Evolutionary conservation across 2,797 vertebrate genomes (phyloP).

Genomic region (Diplodus sargus): DNA sequence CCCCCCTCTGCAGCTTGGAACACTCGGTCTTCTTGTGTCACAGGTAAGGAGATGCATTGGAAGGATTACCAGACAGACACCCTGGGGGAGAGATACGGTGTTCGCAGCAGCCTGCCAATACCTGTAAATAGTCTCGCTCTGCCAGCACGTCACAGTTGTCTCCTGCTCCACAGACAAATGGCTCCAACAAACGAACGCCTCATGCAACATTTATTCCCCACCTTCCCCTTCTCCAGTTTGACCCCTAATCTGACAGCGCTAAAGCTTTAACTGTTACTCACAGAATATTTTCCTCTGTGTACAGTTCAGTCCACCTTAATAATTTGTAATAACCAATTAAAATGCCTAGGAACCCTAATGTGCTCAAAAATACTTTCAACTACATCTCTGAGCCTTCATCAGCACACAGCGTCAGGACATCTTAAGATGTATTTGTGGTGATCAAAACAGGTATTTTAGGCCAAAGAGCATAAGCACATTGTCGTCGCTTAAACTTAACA

Average conservation of each 20-base stretch:
- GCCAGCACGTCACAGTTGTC: conserved; percentile 76
- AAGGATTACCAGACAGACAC: conserved; percentile 70
- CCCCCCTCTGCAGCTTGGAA: conserved; percentile 42
- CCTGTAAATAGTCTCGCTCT: conserved; percentile 76
- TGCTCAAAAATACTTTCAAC: background rate
- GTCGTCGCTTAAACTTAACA: too few species aligned
- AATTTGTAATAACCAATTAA: background rate
- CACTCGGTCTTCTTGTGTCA: conserved; percentile 62
- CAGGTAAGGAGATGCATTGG: conserved; percentile 76
- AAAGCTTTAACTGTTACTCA: conserved; percentile 20
- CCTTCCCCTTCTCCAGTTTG: conserved; percentile 18
- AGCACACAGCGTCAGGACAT: background rate
- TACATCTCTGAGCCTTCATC: background rate
- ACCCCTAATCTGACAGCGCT: conserved; percentile 30
- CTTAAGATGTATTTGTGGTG: too few species aligned
- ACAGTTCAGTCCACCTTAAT: background rate
- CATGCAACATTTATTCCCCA: conserved; percentile 53
- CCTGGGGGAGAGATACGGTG: conserved; percentile 50
- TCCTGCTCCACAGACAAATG: conserved; percentile 75
- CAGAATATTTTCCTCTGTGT: conserved; percentile 13
- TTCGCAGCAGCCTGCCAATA: conserved; percentile 72
- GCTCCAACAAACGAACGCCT: conserved; percentile 66
- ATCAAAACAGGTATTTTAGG: too few species aligned
- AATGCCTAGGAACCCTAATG: background rate
- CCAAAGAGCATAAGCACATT: too few species aligned